These are phyloP conservation scores for Leucoma salicis DNA, from an alignment of 2,888 invertebrate genomes.

Conservation along the genomic window DNA sequence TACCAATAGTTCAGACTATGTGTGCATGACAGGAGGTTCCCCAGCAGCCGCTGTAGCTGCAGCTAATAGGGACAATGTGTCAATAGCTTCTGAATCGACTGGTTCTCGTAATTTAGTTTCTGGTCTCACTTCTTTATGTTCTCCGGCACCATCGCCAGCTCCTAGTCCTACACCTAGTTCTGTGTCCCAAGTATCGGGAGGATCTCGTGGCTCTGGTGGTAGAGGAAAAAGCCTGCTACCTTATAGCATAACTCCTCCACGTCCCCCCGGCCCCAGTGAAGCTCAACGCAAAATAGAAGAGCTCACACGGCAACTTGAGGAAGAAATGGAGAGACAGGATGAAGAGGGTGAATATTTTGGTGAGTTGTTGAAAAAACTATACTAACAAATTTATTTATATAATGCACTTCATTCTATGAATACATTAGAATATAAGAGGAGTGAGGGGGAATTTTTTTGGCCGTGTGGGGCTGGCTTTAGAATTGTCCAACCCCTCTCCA, in stretches of 20 bases:
- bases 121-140: constrained; percentile 73
- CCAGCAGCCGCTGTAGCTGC: constrained; percentile 71
- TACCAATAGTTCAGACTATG: constrained; percentile 90
- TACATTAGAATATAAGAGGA: no score
- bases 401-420: no score
- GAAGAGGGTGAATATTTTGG: constrained; percentile 98
- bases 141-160: constrained; percentile 81
- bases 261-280: constrained; percentile 94
- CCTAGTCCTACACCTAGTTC: constrained; percentile 85
- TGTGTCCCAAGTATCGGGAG: constrained; percentile 83
- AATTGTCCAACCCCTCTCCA: no score
- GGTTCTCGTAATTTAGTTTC: constrained; percentile 67
- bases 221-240: constrained; percentile 88
- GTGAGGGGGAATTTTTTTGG: no score
- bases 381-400: no score
- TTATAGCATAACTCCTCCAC: constrained; percentile 93
- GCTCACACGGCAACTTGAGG: constrained; percentile 94
- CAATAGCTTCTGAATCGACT: constrained; percentile 62
- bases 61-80: constrained; percentile 69
- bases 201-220: constrained; percentile 80
- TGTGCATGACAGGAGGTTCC: constrained; percentile 91
- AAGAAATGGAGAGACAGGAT: constrained; percentile 97
- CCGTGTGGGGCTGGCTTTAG: no score
- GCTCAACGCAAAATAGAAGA: constrained; percentile 97
- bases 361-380: constrained; percentile 58